Evolutionary conservation across 2,888 invertebrate species (phyloP).

Genomic region (Spisula solida): DNA sequence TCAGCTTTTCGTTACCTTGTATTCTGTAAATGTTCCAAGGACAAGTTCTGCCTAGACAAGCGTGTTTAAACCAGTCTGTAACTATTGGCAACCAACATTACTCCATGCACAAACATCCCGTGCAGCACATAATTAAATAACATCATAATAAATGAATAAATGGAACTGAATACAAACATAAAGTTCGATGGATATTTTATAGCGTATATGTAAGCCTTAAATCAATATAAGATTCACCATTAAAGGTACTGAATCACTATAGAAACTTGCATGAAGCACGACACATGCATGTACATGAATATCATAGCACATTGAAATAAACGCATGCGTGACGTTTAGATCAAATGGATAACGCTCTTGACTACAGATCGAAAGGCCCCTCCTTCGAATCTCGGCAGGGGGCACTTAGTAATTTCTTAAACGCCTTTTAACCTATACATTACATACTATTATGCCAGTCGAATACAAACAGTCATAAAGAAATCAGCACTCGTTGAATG

Average conservation of each 20-base stretch:
- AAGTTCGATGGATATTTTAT: neutral
- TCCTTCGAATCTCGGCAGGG: no score
- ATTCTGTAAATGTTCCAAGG: neutral
- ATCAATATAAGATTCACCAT: neutral
- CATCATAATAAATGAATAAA: neutral
- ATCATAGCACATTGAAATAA: neutral
- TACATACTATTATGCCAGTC: no score
- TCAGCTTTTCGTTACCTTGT: neutral
- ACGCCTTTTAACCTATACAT: no score
- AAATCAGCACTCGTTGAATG: no score
- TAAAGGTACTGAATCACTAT: neutral
- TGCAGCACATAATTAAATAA: slow-evolving; percentile 9
- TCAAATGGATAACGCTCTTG: no score
- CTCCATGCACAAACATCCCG: neutral
- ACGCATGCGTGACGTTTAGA: no score
- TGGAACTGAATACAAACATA: neutral
- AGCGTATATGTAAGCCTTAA: neutral
- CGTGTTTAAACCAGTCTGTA: neutral
- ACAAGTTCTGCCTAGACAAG: no score
- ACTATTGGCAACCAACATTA: neutral
- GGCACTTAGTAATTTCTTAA: no score
- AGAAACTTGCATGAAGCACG: neutral
- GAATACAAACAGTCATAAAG: no score
- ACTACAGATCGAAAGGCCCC: no score
- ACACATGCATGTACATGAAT: neutral